These are phyloP conservation scores for Eumerus sabulonum DNA, from an alignment of 2,888 invertebrate genomes.

Conservation along the genomic window DNA sequence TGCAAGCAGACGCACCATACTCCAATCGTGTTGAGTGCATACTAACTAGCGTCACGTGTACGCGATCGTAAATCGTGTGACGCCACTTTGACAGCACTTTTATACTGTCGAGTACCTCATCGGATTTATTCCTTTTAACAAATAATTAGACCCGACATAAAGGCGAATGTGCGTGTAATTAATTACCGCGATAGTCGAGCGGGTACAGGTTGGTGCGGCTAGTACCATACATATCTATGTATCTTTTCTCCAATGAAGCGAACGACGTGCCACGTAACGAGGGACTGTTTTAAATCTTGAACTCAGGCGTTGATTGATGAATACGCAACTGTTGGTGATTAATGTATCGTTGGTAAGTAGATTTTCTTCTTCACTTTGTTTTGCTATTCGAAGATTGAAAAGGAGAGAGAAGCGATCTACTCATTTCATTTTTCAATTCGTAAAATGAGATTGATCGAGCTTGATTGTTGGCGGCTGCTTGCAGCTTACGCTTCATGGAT, in stretches of 20 bases:
- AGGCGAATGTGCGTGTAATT: conserved; percentile 66
- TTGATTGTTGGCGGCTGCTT: too few relatives aligned
- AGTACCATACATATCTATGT: not conserved
- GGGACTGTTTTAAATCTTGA: conserved; percentile 33
- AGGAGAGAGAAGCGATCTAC: too few relatives aligned
- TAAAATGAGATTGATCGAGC: too few relatives aligned
- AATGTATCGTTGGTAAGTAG: conserved; percentile 30
- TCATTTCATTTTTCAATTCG: too few relatives aligned
- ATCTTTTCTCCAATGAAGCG: conserved; percentile 2
- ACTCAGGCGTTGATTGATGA: conserved; percentile 61
- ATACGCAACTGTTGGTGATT: conserved; percentile 63
- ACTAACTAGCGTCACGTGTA: conserved; percentile 64
- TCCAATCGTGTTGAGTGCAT: conserved; percentile 21
- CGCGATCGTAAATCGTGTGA: conserved; percentile 67
- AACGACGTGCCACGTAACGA: conserved; percentile 29
- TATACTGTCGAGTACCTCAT: conserved; percentile 61
- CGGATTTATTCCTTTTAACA: conserved; percentile 20
- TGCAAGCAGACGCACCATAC: not conserved
- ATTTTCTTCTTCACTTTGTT: too few relatives aligned
- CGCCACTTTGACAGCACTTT: conserved; percentile 66
- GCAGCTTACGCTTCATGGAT: too few relatives aligned
- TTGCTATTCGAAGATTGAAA: too few relatives aligned
- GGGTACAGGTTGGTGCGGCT: conserved; percentile 15
- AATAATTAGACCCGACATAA: conserved; percentile 64
- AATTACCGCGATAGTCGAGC: conserved; percentile 49